Conservation (phyloP, 2,113 vertebrate genomes). For the Bos indicus region DNA sequence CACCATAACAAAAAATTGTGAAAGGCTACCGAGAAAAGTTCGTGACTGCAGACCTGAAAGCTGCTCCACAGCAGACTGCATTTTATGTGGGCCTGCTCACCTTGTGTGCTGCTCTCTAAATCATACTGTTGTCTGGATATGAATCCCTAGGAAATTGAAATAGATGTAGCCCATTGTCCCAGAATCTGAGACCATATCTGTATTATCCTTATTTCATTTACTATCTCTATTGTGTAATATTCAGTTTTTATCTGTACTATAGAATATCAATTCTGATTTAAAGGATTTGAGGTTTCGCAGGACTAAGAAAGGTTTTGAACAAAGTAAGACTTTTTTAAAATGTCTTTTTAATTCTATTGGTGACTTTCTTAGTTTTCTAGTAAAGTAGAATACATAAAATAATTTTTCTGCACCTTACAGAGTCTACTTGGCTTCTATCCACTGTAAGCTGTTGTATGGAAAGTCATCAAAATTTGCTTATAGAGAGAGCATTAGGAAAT, state of each 20-base stretch:
- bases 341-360: not conserved
- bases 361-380: not conserved
- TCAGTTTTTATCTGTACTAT: not conserved
- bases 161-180: not conserved
- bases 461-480: not conserved
- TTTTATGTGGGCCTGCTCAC: not conserved
- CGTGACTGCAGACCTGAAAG: not conserved
- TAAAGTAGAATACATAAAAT: not conserved
- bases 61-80: accelerated
- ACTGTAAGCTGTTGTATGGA: not conserved
- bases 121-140: not conserved
- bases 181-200: not conserved
- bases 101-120: not conserved
- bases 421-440: not conserved
- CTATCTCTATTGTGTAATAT: not conserved
- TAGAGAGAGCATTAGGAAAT: not conserved
- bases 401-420: not conserved
- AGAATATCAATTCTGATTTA: not conserved
- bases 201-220: not conserved
- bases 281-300: not conserved
- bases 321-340: not conserved
- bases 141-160: not conserved
- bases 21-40: not conserved
- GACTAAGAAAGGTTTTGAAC: not conserved
- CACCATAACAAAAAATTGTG: not conserved